Evolutionary conservation across 1,140 invertebrate species (phyloP), one percentile per base, ranked within the genome.

Genomic region (Nilaparvata lugens): DNA sequence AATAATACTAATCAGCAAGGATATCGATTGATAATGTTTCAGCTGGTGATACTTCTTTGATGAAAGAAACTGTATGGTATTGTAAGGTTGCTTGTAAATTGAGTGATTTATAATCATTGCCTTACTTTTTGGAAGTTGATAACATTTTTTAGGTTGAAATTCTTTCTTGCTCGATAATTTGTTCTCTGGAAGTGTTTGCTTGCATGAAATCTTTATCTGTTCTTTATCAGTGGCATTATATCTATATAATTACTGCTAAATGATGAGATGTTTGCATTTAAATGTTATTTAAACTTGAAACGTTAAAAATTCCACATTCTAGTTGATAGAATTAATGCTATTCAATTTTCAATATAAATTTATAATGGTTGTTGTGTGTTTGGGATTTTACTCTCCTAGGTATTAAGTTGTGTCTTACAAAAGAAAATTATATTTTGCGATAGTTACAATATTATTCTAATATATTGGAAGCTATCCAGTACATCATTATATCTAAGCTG

Each of bases 81-180:
- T 35, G 31, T 35, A 35, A 35, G 31, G 31, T 35, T 35, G 13
- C 31, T 35, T 35, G 31, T 35, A 35, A 35, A 35, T 35, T 35
- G 7, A 35, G 31, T 35, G 13, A 4, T 35, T 35, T 6, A 35
- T 35, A 35, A 35, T 35, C 31, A 35, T 48, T 19, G 14, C 45
- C 45, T 48, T 48, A 48, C 45, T 48, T 48, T 48, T 48, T 48
- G 45, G 45, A 48, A 48, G 45, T 48, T 48, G 45, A 4, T 11
- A 23, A 48, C n/a, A n/a, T n/a, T 19, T 48, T 19, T 13, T 19
- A 48, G 1, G 5, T 48, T 48, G n/a, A 48, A 48, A 48, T 16
- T 18, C 18, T 48, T 48, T 18, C 45, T 48, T 48, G 45, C 45
- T 48, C 45, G 16, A 48, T 48, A 48, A 23, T 19, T 19, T 48